Evolutionary conservation across 2,888 invertebrate species (phyloP).

Genomic region (Idaea aversata): DNA sequence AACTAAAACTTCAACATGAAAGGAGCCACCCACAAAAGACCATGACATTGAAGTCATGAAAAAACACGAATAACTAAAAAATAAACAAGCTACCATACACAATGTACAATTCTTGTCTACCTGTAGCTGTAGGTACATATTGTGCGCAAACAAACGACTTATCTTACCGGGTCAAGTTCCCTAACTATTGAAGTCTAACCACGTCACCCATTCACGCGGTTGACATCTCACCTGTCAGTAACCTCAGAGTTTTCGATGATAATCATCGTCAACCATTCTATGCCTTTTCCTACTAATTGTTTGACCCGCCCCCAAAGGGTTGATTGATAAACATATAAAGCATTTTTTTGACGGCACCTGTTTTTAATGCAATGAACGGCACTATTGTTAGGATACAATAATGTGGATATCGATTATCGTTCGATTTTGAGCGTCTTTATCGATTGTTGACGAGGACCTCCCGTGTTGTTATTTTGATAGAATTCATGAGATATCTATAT

Average conservation of each 20-base stretch:
- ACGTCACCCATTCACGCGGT: constrained; percentile 49
- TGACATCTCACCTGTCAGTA: constrained; percentile 79
- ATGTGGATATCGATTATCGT: constrained; percentile 69
- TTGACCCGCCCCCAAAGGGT: constrained; percentile 70
- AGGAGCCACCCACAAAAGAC: constrained; percentile 3
- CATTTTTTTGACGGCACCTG: constrained; percentile 63
- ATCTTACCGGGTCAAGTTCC: constrained; percentile 67
- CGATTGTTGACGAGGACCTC: constrained; percentile 60
- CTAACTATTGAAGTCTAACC: constrained; percentile 44
- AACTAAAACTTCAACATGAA: not conserved
- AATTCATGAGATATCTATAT: not conserved
- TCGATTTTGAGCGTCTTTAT: constrained; percentile 57
- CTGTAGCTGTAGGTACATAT: constrained; percentile 34
- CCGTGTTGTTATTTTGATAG: constrained; percentile 45
- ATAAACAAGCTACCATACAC: not conserved
- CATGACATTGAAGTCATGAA: not conserved
- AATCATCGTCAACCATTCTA: constrained; percentile 70
- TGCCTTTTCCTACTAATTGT: constrained; percentile 56
- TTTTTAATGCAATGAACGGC: constrained; percentile 64
- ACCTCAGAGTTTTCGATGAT: constrained; percentile 67
- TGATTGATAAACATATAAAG: constrained; percentile 78
- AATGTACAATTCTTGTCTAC: not conserved
- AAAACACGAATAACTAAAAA: constrained; percentile 4
- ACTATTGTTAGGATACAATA: constrained; percentile 66
- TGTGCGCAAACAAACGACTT: constrained; percentile 31